Evolutionary conservation across 2,797 vertebrate genomes (phyloP).

Genomic region (Pseudochaenichthys georgianus): DNA sequence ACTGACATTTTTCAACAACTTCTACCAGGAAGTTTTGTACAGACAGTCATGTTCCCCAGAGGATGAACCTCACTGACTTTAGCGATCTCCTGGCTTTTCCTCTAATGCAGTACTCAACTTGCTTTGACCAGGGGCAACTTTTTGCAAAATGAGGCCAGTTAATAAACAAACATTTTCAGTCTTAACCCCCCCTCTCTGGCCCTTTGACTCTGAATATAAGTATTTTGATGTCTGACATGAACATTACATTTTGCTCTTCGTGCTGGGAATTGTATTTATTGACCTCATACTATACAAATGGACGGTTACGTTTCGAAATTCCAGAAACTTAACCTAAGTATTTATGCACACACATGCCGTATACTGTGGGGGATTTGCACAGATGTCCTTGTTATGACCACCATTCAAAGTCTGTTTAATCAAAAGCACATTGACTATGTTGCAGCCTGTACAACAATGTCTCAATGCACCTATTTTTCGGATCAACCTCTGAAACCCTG

Average conservation of each 20-base stretch:
- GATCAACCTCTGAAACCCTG: slow-evolving; percentile 18
- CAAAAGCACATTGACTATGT: slow-evolving; percentile 32
- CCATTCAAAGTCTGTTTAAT: slow-evolving; percentile 44
- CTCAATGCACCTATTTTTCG: slow-evolving; percentile 43
- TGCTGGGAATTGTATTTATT: background rate
- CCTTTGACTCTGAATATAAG: no score
- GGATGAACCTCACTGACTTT: background rate
- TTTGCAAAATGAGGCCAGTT: background rate
- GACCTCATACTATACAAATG: background rate
- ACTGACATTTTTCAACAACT: background rate
- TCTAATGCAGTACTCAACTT: no score
- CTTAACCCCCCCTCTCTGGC: no score
- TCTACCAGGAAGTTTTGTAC: background rate
- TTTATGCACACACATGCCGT: background rate
- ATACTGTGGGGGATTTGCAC: background rate
- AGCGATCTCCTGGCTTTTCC: background rate
- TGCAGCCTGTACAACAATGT: slow-evolving; percentile 20
- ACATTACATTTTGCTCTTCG: background rate
- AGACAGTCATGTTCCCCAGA: background rate
- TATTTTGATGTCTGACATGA: no score
- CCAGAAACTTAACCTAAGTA: background rate
- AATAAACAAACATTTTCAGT: background rate
- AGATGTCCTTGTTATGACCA: background rate
- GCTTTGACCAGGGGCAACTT: no score
- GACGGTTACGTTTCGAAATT: background rate